Evolutionary conservation across 2,888 invertebrate species (phyloP).

Genomic region (Sepiola atlantica): DNA sequence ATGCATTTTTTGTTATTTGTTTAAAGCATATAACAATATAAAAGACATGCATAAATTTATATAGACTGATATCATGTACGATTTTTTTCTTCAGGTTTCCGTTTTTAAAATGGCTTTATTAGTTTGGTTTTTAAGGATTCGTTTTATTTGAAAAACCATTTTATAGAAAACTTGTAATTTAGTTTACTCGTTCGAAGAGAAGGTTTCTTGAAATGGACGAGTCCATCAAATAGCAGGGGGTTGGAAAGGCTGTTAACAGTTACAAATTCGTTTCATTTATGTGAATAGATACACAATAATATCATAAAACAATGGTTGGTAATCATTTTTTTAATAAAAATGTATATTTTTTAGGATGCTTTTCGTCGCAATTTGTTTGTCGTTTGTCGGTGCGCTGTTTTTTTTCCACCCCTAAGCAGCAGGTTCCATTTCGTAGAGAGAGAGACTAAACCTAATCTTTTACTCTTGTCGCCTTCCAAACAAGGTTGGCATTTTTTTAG

Average conservation of each 20-base stretch:
- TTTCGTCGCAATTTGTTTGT: background rate
- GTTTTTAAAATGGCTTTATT: background rate
- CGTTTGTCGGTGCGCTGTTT: background rate
- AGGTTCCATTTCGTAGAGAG: background rate
- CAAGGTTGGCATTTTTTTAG: background rate
- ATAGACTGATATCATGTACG: background rate
- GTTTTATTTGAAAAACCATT: background rate
- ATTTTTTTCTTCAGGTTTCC: no score
- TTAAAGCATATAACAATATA: background rate
- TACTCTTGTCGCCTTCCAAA: background rate
- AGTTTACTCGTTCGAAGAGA: constrained; percentile 18
- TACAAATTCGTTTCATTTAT: background rate
- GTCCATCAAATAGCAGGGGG: background rate
- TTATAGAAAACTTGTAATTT: background rate
- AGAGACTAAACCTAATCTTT: background rate
- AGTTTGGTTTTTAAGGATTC: background rate
- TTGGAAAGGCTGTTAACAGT: background rate
- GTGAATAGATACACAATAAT: background rate
- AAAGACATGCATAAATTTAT: background rate
- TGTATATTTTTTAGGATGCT: background rate
- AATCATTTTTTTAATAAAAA: background rate
- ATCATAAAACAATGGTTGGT: background rate
- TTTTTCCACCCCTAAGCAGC: background rate
- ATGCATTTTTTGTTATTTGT: background rate
- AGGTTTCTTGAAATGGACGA: constrained; percentile 8